A percentile compares a stretch with the other conserved stretches of the same genome.
Evolutionary conservation across 2,888 invertebrate species (phyloP).

Genomic region (Sphecodes monilicornis): DNA sequence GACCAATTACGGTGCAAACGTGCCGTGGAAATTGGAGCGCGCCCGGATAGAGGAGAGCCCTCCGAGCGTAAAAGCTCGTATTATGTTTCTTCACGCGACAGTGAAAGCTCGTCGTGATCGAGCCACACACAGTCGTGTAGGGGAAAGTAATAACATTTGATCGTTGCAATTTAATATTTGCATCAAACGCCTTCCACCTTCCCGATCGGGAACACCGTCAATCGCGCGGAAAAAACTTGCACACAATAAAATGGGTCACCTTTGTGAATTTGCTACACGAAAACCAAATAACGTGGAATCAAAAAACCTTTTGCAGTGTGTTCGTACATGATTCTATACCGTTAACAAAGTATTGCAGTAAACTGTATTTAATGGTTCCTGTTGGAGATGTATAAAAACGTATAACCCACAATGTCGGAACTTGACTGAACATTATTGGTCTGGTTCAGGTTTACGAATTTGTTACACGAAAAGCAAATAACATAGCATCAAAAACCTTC

Average conservation of each 20-base stretch:
- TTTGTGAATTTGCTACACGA: background rate
- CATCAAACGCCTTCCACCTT: background rate
- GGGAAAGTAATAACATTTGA: background rate
- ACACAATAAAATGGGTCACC: background rate
- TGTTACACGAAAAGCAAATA: background rate
- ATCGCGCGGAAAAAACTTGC: background rate
- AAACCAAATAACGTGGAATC: background rate
- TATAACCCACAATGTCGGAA: too few species aligned
- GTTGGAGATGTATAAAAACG: too few species aligned
- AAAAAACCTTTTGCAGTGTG: background rate
- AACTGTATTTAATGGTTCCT: background rate
- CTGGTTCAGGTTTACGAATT: background rate
- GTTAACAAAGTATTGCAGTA: background rate
- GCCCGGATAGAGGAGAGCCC: background rate
- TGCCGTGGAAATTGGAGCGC: background rate
- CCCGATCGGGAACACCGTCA: background rate
- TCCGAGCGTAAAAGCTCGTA: conserved; percentile 2
- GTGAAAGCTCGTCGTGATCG: background rate
- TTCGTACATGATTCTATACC: background rate
- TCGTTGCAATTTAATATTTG: background rate
- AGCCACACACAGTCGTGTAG: background rate
- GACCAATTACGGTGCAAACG: conserved; percentile 15
- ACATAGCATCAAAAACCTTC: background rate
- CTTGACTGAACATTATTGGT: too few species aligned
- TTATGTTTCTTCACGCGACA: conserved; percentile 16